These are phyloP conservation scores for Heterochromis multidens DNA, from an alignment of 2,113 vertebrate species.

Conservation along the genomic window DNA sequence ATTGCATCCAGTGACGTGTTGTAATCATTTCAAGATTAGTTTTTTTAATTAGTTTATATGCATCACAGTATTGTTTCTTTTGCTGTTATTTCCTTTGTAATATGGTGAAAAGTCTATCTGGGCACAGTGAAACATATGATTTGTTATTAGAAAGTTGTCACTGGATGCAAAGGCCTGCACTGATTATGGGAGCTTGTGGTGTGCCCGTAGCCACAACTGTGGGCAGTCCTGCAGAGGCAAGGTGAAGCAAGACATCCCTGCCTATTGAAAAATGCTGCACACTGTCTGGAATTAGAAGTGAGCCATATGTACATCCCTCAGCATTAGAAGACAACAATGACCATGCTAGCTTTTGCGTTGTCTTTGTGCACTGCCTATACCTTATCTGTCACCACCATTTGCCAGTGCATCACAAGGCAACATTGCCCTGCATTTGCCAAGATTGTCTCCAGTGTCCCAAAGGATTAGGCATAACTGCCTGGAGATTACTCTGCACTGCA, in stretches of 20 bases:
- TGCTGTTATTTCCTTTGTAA: not conserved
- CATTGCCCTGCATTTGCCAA: not conserved
- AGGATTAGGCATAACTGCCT: not conserved
- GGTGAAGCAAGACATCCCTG: not conserved
- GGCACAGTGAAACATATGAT: not conserved
- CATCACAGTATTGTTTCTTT: not conserved
- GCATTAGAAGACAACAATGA: not conserved
- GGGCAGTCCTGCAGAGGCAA: not conserved
- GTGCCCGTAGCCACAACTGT: not conserved
- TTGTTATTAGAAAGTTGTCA: not conserved
- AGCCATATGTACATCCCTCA: not conserved
- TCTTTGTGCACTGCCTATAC: not conserved
- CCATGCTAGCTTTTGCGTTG: not conserved
- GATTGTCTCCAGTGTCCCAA: conserved; percentile 4
- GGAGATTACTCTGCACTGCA: not conserved
- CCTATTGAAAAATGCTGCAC: not conserved
- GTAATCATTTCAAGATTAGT: not conserved
- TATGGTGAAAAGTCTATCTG: not conserved
- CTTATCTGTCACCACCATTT: not conserved
- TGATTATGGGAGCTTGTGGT: not conserved
- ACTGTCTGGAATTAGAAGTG: not conserved
- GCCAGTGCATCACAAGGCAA: not conserved
- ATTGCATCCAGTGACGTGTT: not conserved
- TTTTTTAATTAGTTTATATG: not conserved
- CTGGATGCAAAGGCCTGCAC: not conserved